phyloP scores from a whole-genome alignment of 2,113 vertebrate species.

The Toxostoma redivivum region DNA sequence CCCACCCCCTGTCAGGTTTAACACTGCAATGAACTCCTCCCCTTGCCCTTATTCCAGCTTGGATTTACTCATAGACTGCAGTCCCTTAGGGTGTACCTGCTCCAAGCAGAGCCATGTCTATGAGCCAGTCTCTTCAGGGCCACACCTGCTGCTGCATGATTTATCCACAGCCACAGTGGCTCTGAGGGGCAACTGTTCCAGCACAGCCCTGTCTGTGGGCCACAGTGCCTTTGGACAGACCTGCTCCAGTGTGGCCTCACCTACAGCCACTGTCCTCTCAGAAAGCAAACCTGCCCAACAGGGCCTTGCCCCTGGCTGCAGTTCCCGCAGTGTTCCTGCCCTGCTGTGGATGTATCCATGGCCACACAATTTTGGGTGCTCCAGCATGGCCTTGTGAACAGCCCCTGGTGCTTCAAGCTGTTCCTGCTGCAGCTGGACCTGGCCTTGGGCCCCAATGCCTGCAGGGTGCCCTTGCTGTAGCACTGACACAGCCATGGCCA shows the following conservation, averaged over 20 bases:
- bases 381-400: neutral
- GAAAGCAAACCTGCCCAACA: neutral
- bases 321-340: neutral
- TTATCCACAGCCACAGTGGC: neutral
- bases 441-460: fast-evolving
- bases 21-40: neutral
- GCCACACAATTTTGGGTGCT: fast-evolving
- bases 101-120: neutral
- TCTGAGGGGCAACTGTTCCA: neutral
- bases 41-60: neutral
- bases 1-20: fast-evolving
- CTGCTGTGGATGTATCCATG: neutral
- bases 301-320: neutral
- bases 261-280: neutral
- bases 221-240: fast-evolving
- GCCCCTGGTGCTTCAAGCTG: neutral
- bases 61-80: neutral
- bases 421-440: fast-evolving
- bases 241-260: neutral
- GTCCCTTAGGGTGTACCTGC: neutral
- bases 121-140: neutral
- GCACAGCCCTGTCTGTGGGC: neutral
- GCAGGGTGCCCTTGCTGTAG: neutral
- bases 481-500: fast-evolving
- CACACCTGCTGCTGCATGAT: neutral